A percentile compares a stretch with the other conserved stretches of the same genome.
Evolutionary conservation across 2,888 invertebrate genomes (phyloP).

Genomic region (Xestobium rufovillosum): DNA sequence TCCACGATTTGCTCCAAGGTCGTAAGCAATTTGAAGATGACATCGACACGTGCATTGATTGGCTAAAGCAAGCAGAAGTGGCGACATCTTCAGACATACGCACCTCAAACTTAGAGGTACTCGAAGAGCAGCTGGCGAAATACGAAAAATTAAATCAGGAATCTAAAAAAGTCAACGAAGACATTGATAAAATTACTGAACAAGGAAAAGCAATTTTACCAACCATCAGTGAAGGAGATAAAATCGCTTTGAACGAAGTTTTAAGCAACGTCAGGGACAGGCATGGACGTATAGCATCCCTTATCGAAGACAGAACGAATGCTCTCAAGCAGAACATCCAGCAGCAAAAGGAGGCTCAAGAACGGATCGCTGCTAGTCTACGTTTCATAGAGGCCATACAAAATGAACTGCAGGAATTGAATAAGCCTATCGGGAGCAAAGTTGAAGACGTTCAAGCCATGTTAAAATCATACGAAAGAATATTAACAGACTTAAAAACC

Average conservation of each 20-base stretch:
- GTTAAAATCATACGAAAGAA: slow-evolving; percentile 67
- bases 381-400: slow-evolving; percentile 77
- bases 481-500: slow-evolving; percentile 67
- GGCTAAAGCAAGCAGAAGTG: slow-evolving; percentile 87
- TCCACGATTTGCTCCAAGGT: slow-evolving; percentile 67
- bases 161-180: slow-evolving; percentile 60
- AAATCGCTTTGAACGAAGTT: slow-evolving; percentile 73
- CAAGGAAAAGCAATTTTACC: slow-evolving; percentile 74
- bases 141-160: slow-evolving; percentile 72
- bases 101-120: slow-evolving; percentile 68
- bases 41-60: slow-evolving; percentile 72
- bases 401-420: slow-evolving; percentile 71
- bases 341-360: slow-evolving; percentile 74
- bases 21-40: slow-evolving; percentile 77
- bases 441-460: slow-evolving; percentile 86
- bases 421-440: slow-evolving; percentile 78
- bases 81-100: slow-evolving; percentile 75
- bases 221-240: slow-evolving; percentile 77
- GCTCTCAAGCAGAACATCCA: slow-evolving; percentile 70
- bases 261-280: slow-evolving; percentile 72
- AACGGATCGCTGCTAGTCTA: slow-evolving; percentile 69
- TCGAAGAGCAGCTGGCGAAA: slow-evolving; percentile 83
- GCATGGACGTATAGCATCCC: slow-evolving; percentile 63
- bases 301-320: slow-evolving; percentile 68
- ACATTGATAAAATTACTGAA: slow-evolving; percentile 67